Conservation (phyloP, 2,888 invertebrate species). For the Hydropsyche betteni region DNA sequence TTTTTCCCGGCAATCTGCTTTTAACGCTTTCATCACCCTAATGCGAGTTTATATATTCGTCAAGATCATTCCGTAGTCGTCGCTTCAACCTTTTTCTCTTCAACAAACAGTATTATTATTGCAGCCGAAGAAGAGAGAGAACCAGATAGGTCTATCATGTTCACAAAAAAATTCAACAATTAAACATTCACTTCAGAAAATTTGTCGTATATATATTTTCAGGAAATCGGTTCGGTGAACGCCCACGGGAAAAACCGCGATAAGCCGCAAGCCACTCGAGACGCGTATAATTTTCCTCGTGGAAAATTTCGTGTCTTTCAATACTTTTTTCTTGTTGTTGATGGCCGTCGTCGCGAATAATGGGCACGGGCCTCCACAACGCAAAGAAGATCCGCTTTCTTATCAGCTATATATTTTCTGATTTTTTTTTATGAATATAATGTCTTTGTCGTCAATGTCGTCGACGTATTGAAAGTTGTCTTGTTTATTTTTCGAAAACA, state of each 20-base stretch:
- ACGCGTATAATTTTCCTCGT: slow-evolving; percentile 20
- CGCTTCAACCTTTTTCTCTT: slow-evolving; percentile 1
- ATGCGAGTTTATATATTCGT: slow-evolving; percentile 29
- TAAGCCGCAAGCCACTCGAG: slow-evolving; percentile 24
- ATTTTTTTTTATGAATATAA: not conserved
- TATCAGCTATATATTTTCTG: not conserved
- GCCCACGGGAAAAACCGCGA: slow-evolving; percentile 25
- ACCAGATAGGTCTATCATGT: not conserved
- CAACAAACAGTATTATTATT: slow-evolving; percentile 14
- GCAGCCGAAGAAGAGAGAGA: not conserved
- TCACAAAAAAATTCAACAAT: no score
- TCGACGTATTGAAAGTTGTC: no score
- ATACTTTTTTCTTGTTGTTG: slow-evolving; percentile 15
- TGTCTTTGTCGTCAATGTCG: no score
- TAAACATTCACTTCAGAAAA: no score
- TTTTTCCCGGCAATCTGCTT: not conserved
- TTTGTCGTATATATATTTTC: no score
- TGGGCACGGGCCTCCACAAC: slow-evolving; percentile 3
- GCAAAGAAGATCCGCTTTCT: slow-evolving; percentile 6
- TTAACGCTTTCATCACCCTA: slow-evolving; percentile 29
- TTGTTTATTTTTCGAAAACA: no score
- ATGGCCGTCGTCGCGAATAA: slow-evolving; percentile 26
- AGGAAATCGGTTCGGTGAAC: not conserved
- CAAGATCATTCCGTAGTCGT: slow-evolving; percentile 7
- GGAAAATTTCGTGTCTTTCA: slow-evolving; percentile 23